These are phyloP conservation scores for Nomada fabriciana DNA, from an alignment of 2,888 invertebrate species.

Conservation along the genomic window DNA sequence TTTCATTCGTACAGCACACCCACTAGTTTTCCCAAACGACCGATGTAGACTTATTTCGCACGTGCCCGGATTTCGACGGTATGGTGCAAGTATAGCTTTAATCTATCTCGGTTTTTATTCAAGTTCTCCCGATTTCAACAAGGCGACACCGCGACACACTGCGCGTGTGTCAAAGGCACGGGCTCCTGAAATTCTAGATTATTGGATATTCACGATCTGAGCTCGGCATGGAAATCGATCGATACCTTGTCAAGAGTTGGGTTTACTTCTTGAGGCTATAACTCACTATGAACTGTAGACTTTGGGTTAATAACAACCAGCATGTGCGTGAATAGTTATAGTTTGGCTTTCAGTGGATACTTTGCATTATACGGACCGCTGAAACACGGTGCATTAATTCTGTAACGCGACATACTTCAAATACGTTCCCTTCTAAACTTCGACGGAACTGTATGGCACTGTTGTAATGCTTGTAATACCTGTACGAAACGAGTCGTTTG, in stretches of 20 bases:
- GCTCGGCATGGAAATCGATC: not conserved
- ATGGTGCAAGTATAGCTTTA: not conserved
- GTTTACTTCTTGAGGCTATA: constrained; percentile 13
- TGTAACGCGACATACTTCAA: not conserved
- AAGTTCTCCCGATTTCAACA: not conserved
- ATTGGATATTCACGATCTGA: constrained; percentile 19
- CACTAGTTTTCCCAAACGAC: not conserved
- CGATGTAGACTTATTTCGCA: not conserved
- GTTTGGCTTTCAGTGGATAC: constrained; percentile 13
- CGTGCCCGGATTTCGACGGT: not conserved
- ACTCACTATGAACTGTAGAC: constrained; percentile 36
- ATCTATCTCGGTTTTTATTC: not conserved
- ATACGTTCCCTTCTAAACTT: not conserved
- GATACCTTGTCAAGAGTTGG: not conserved
- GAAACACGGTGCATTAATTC: not conserved
- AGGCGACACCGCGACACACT: not conserved
- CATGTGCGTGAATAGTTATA: constrained; percentile 7
- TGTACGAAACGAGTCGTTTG: no score
- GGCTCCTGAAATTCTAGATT: constrained; percentile 8
- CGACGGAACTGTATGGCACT: not conserved
- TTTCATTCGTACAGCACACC: not conserved
- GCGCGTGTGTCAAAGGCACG: not conserved
- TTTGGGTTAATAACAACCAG: constrained; percentile 17
- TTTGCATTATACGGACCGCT: not conserved
- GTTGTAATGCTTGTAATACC: not conserved